phyloP scores from a whole-genome alignment of 2,797 vertebrate genomes.

The Orestias chungarensis region DNA sequence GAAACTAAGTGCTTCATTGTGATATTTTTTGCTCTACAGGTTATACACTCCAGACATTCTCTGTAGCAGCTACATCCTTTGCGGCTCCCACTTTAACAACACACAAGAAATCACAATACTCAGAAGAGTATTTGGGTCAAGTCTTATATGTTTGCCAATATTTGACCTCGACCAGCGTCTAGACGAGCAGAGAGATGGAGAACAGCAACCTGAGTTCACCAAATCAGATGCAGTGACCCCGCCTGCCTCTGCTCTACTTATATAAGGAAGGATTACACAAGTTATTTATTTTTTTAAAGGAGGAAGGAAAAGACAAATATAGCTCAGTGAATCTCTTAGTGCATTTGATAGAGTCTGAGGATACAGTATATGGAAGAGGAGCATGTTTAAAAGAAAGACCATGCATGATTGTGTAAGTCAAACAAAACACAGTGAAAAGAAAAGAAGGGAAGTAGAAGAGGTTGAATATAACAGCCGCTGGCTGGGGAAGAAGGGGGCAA shows the following conservation, averaged over 20 bases:
- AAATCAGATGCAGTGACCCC: conserved; percentile 58
- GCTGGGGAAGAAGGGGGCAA: conserved; percentile 44
- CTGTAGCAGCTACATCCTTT: conserved; percentile 13
- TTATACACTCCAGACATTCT: conserved; percentile 9
- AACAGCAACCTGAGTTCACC: conserved; percentile 38
- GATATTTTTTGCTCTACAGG: conserved; percentile 13
- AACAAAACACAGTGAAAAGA: conserved; percentile 39
- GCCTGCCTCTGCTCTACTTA: conserved; percentile 69
- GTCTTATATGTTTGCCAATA: conserved; percentile 49
- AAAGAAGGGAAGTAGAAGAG: conserved; percentile 41
- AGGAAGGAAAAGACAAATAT: conserved; percentile 60
- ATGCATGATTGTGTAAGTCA: conserved; percentile 58
- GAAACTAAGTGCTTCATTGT: conserved; percentile 1
- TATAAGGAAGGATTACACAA: conserved; percentile 77
- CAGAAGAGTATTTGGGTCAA: conserved; percentile 30
- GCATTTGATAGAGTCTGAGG: conserved; percentile 61
- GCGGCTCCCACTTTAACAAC: conserved; percentile 26
- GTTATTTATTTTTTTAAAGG: conserved; percentile 23
- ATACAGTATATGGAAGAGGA: conserved; percentile 50
- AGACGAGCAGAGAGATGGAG: conserved; percentile 57
- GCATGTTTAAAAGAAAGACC: conserved; percentile 54
- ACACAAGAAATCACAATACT: conserved; percentile 8
- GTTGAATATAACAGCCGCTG: conserved; percentile 26
- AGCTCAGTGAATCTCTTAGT: conserved; percentile 55
- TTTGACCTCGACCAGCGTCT: conserved; percentile 65